phyloP scores from a whole-genome alignment of 2,797 vertebrate genomes.

The Sphenopsis melanotis region DNA sequence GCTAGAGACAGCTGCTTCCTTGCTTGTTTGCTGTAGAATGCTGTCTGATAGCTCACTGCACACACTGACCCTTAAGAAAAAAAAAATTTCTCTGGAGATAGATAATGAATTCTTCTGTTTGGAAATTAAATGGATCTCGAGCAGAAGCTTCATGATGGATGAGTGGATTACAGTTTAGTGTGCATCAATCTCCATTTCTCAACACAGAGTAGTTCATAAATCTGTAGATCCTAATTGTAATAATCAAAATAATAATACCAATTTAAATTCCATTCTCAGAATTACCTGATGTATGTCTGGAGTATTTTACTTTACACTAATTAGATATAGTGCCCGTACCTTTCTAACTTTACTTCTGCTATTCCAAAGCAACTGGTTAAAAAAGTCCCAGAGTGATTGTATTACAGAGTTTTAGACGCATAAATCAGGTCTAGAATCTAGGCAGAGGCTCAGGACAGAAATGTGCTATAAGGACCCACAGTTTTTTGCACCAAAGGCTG shows the following conservation, averaged over 20 bases:
- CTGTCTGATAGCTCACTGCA: neutral
- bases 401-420: neutral
- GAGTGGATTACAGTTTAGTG: neutral
- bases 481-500: neutral
- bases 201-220: neutral
- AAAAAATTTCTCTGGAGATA: neutral
- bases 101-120: slow-evolving; percentile 24
- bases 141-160: slow-evolving; percentile 1
- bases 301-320: neutral
- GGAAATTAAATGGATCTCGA: slow-evolving; percentile 3
- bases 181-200: neutral
- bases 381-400: neutral
- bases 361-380: neutral
- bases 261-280: neutral
- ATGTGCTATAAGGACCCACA: neutral
- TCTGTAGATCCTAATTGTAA: neutral
- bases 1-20: slow-evolving; percentile 18
- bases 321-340: neutral
- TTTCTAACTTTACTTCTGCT: neutral
- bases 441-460: neutral
- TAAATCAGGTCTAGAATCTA: neutral
- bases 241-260: neutral
- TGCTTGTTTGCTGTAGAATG: neutral
- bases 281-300: neutral
- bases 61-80: neutral